These are phyloP conservation scores for Aplochiton taeniatus DNA, from an alignment of 2,797 vertebrate genomes.

Conservation along the genomic window DNA sequence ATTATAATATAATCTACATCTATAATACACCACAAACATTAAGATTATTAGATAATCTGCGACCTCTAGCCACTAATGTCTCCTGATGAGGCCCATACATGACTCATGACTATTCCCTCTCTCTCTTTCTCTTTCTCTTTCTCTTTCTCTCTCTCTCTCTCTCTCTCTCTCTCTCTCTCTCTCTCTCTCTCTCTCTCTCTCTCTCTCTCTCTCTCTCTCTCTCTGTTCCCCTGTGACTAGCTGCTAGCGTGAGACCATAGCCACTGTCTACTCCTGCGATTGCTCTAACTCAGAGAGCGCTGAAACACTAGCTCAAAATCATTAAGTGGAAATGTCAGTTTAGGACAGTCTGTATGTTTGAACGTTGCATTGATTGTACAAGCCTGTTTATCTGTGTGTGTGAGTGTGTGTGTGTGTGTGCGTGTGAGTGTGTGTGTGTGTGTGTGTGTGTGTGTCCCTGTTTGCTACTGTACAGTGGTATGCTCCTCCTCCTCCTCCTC, in stretches of 20 bases:
- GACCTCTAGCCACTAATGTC: too few species aligned
- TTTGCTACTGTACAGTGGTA: slow-evolving; percentile 60
- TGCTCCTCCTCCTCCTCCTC: slow-evolving; percentile 46
- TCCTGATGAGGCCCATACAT: neutral
- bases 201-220: neutral
- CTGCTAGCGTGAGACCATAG: too few species aligned
- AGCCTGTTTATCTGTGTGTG: neutral
- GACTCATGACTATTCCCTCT: too few species aligned
- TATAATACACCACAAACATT: too few species aligned
- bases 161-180: neutral
- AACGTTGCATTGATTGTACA: neutral
- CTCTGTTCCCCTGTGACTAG: neutral
- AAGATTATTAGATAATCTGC: too few species aligned
- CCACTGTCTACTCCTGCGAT: slow-evolving; percentile 14
- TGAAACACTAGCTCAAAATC: slow-evolving; percentile 65
- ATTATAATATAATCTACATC: too few species aligned
- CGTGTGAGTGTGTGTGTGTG: slow-evolving; percentile 1
- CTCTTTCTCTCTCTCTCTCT: neutral
- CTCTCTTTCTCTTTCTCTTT: too few species aligned
- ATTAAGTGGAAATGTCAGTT: slow-evolving; percentile 62
- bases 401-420: slow-evolving; percentile 10
- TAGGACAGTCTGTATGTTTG: neutral
- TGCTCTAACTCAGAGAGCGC: slow-evolving; percentile 47
- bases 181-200: too few species aligned
- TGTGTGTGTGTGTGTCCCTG: slow-evolving; percentile 35